phyloP scores from a whole-genome alignment of 1,140 invertebrate species.

The Apis mellifera region Amel_HAv3.1 CM009938.2:2332501-2333000 shows the following conservation, averaged over 20 bases:
- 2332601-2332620: neutral
- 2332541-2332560: neutral
- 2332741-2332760: slow-evolving; percentile 84
- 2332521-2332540: neutral
- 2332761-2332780: slow-evolving; percentile 84
- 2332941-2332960: neutral
- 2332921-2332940: slow-evolving; percentile 72
- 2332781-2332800: slow-evolving; percentile 84
- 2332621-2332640: neutral
- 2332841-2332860: slow-evolving; percentile 70
- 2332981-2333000: too few species aligned
- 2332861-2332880: slow-evolving; percentile 49
- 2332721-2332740: slow-evolving; percentile 33
- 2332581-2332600: slow-evolving; percentile 5
- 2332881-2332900: slow-evolving; percentile 62
- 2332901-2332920: slow-evolving; percentile 77
- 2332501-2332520: slow-evolving; percentile 51
- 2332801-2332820: slow-evolving; percentile 81
- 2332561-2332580: neutral
- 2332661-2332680: too few species aligned
- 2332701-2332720: too few species aligned
- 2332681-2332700: too few species aligned
- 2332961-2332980: neutral
- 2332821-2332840: slow-evolving; percentile 78
- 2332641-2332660: neutral